Percentiles rank a stretch among this genome's conserved stretches.
Evolutionary conservation across 2,113 vertebrate genomes (phyloP).

Genomic region (Epinephelus cyanopodus): DNA sequence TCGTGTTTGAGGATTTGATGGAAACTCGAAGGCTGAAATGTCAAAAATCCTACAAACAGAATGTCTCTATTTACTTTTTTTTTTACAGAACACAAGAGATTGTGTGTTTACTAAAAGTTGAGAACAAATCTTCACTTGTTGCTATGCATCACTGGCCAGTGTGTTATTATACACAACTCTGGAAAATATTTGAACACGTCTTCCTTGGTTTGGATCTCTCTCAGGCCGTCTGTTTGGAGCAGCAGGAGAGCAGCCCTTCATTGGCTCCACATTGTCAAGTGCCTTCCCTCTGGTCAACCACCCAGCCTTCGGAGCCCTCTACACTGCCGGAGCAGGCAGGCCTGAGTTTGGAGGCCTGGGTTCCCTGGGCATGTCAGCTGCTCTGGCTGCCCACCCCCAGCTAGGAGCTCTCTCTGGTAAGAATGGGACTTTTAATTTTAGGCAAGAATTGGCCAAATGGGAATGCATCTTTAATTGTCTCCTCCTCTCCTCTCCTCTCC

Average conservation of each 20-base stretch:
- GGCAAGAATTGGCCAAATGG: neutral
- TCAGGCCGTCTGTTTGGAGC: constrained; percentile 91
- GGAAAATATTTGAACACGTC: constrained; percentile 52
- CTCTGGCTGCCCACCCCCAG: constrained; percentile 91
- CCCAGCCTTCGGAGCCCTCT: constrained; percentile 89
- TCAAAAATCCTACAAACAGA: neutral
- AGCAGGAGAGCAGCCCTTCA: constrained; percentile 90
- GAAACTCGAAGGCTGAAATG: neutral
- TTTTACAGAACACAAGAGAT: neutral
- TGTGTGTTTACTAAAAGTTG: constrained; percentile 20
- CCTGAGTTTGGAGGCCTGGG: constrained; percentile 94
- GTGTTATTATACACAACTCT: neutral
- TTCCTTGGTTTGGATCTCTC: constrained; percentile 30
- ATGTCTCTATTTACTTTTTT: neutral
- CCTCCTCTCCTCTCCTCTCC: constrained; percentile 2
- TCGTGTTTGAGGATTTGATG: constrained; percentile 10
- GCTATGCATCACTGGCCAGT: neutral
- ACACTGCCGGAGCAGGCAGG: constrained; percentile 88
- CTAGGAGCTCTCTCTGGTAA: constrained; percentile 93
- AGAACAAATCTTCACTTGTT: constrained; percentile 30
- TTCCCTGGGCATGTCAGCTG: constrained; percentile 91
- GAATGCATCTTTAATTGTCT: constrained; percentile 15
- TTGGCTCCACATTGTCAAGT: constrained; percentile 91
- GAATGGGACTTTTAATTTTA: constrained; percentile 17
- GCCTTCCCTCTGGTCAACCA: constrained; percentile 94